Evolutionary conservation across 1,140 invertebrate genomes (phyloP), one percentile per base, ranked within the genome.

Genomic region (Epicauta chinensis): DNA sequence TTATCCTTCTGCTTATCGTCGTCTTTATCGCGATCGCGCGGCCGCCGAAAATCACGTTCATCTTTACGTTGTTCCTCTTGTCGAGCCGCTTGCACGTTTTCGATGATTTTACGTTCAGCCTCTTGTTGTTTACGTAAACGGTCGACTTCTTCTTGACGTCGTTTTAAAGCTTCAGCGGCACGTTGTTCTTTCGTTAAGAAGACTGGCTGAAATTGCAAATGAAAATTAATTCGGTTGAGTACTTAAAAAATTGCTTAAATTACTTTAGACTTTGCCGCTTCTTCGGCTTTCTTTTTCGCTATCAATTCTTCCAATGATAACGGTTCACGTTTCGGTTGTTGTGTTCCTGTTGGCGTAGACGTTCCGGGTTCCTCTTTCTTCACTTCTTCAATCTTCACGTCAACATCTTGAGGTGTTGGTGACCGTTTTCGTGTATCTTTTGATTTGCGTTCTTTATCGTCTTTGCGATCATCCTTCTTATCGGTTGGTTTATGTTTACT

Each of bases 141-240:
- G 2, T 86, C 85, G 3, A 89, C 86, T 75, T 97, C 85, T 65
- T 94, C 86, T 64, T 95, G 87, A 3, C 97, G 75, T 48, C 89
- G 81, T 65, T 91, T 83, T 2, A 99, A 63, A 1, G 97, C 97
- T 62, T 97, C 79, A 0, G 83, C 85, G 1, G 85, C 87, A 66
- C 97, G 77, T 73, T 99, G 92, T 72, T 96, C 93, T 76, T 97
- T 98, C 0, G 91, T 93, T 15, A 99, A 75, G 73, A 99, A 99
- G 40, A 97, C 95, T 0, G 97, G 97, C 76, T 83, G 62, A 54
- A 73, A 69, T 34, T 34, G n/a, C 12, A 34, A 34, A 34, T 2
- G 53, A 36, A 38, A 45, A 62, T 29, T 39, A 31, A 39, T n/a
- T 11, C 13, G 1, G 17, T 37, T 17, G 2, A 12, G 3, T n/a